Percentiles rank a stretch among this genome's conserved stretches.
Evolutionary conservation across 2,113 vertebrate species (phyloP).

Genomic region (Myiagra hebetior): DNA sequence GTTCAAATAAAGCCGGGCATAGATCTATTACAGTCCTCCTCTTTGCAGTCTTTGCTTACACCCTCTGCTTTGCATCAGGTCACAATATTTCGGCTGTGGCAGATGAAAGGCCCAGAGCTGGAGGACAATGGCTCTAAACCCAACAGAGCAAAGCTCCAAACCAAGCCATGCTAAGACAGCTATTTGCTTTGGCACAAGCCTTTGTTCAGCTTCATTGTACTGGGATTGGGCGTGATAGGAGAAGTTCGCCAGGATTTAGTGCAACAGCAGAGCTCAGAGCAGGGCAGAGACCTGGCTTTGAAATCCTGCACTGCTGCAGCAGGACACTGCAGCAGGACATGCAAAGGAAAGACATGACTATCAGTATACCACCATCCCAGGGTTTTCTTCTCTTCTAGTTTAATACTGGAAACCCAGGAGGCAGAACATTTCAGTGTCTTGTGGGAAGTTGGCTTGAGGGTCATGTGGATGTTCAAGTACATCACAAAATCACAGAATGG

Average conservation of each 20-base stretch:
- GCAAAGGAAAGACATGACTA: neutral
- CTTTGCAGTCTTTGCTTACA: neutral
- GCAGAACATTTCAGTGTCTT: neutral
- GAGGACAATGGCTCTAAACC: neutral
- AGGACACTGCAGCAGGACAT: neutral
- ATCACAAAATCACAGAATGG: neutral
- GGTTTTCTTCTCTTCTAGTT: neutral
- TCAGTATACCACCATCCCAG: too few relatives aligned
- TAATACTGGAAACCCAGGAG: neutral
- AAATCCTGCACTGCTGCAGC: neutral
- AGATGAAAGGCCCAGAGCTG: neutral
- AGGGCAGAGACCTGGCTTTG: neutral
- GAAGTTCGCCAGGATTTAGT: neutral
- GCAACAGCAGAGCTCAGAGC: neutral
- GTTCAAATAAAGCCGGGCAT: neutral
- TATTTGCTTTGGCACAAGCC: neutral
- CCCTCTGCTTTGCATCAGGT: neutral
- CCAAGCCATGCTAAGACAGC: neutral
- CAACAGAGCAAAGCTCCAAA: constrained; percentile 20
- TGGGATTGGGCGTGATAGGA: fast-evolving
- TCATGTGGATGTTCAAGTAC: neutral
- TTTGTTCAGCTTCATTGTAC: neutral
- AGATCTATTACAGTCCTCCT: neutral
- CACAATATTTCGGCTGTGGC: neutral
- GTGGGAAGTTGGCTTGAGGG: neutral